These are phyloP conservation scores for Machimus atricapillus DNA, from an alignment of 2,888 invertebrate genomes.

Conservation along the genomic window DNA sequence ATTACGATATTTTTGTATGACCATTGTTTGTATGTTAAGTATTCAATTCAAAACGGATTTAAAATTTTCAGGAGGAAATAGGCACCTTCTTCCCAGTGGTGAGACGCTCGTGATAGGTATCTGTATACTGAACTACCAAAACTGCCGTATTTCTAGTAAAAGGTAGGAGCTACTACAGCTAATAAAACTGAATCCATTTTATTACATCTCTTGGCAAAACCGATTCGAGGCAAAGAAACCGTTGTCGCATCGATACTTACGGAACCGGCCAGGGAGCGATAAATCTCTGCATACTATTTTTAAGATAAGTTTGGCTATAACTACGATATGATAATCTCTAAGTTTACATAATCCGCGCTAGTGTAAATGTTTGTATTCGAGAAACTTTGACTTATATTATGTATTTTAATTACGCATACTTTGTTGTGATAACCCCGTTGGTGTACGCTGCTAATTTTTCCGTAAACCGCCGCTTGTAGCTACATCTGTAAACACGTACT, in stretches of 20 bases:
- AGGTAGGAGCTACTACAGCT: background rate
- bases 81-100: background rate
- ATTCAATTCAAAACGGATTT: background rate
- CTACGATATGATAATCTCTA: conserved; percentile 35
- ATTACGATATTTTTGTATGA: background rate
- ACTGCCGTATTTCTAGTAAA: background rate
- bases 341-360: conserved; percentile 28
- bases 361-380: conserved; percentile 13
- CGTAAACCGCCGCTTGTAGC: conserved; percentile 20
- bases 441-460: conserved; percentile 34
- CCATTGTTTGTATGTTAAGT: background rate
- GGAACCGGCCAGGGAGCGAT: background rate
- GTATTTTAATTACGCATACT: conserved; percentile 28
- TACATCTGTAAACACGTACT: background rate
- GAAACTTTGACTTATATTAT: conserved; percentile 4
- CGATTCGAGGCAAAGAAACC: background rate
- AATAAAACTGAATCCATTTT: background rate
- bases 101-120: background rate
- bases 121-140: background rate
- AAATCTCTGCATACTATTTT: conserved; percentile 24
- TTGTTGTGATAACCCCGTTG: conserved; percentile 35
- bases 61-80: background rate
- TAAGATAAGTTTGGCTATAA: conserved; percentile 35
- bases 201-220: background rate
- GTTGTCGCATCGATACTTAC: conserved; percentile 27